phyloP scores from a whole-genome alignment of 2,888 invertebrate genomes.

The Lucinisca nassula region DNA sequence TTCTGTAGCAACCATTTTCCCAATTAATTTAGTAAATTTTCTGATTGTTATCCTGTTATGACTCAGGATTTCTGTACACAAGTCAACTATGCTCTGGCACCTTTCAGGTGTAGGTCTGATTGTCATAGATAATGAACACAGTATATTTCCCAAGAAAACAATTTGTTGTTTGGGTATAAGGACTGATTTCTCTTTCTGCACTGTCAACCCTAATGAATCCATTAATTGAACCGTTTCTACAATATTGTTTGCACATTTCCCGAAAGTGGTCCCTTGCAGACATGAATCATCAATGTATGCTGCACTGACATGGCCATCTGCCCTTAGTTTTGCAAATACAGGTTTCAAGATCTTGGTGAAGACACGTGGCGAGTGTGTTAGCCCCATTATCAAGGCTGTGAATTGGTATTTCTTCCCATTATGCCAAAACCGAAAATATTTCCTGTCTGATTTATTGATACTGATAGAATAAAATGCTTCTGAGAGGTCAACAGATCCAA shows the following conservation, averaged over 20 bases:
- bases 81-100: neutral
- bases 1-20: no score
- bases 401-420: constrained; percentile 40
- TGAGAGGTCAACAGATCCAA: constrained; percentile 50
- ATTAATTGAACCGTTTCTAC: constrained; percentile 25
- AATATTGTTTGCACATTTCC: constrained; percentile 37
- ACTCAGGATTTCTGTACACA: neutral
- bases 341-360: constrained; percentile 63
- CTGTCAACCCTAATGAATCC: constrained; percentile 62
- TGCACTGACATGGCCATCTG: constrained; percentile 17
- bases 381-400: constrained; percentile 32
- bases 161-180: constrained; percentile 52
- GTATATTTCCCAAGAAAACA: constrained; percentile 55
- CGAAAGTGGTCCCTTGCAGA: constrained; percentile 36
- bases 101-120: constrained; percentile 35
- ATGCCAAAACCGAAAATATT: constrained; percentile 52
- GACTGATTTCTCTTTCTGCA: constrained; percentile 64
- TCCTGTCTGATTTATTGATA: constrained; percentile 36
- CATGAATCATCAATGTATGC: constrained; percentile 60
- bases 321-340: constrained; percentile 52
- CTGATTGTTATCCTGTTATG: no score
- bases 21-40: no score
- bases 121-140: constrained; percentile 62
- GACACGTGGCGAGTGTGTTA: constrained; percentile 29
- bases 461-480: constrained; percentile 56